Evolutionary conservation across 2,797 vertebrate species (phyloP), one percentile per base, ranked within the genome.

Genomic region (Melopsittacus undulatus): DNA sequence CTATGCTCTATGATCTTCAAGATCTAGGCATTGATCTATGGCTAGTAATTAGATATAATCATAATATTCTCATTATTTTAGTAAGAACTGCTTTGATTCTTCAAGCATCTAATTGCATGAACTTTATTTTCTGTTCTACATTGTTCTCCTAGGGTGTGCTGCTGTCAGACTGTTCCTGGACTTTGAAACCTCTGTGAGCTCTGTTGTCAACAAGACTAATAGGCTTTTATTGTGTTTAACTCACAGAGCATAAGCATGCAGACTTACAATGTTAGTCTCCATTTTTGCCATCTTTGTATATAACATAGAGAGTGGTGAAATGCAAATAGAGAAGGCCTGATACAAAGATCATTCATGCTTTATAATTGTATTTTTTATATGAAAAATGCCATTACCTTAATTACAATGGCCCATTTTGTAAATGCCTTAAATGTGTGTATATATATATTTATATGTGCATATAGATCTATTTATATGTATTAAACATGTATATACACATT

Each of bases 181-280:
- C 95, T 96, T 95, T 94, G 96, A 83, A 84, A 94, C 57, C 38
- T 68, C 74, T 42, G 0, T 9, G 45, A 82, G 52, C 83, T 84
- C 69, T 51, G 80, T 4, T 74, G 88, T 75, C 81, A 94, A 70
- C 78, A 89, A 14, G n/a, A 89, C 57, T 42, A 48, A 89, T 32
- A 24, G 36, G 34, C 49, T 87, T 90, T 87, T 77, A 90, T 57
- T 80, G 52, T 49, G 34, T 82, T 94, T 59, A 69, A 22, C 27
- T 75, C 89, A 61, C 49, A 61, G 22, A 85, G 54, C 76, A 82
- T 0, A 0, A 87, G 14, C 8, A 45, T 24, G 38, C 62, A 91
- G 78, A 43, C 9, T n/a, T 22, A 7, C 10, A 66, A 51, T 5
- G 3, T 36, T 34, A 7, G 9, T 36, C 24, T 67, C 30, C 46